Evolutionary conservation across 1,140 invertebrate species (phyloP).

Genomic region (Hylaeus anthracinus): DNA sequence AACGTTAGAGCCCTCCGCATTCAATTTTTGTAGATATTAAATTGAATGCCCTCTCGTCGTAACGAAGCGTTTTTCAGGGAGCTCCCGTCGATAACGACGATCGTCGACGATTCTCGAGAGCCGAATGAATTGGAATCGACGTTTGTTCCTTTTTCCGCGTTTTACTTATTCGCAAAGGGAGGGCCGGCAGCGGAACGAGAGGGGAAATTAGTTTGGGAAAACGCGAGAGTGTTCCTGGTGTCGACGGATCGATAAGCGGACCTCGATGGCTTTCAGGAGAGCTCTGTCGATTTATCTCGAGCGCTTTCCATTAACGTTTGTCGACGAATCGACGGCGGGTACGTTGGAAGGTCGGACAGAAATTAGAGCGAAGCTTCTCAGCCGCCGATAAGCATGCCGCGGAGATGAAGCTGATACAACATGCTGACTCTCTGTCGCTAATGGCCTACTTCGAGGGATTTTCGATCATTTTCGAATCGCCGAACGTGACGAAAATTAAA

Average conservation of each 20-base stretch:
- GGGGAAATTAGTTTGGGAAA: constrained; percentile 29
- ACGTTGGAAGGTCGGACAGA: constrained; percentile 27
- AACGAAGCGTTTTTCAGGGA: not conserved
- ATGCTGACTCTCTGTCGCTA: too few species aligned
- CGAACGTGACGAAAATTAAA: too few species aligned
- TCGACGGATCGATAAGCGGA: constrained; percentile 37
- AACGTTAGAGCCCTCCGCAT: too few species aligned
- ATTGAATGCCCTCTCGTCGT: too few species aligned
- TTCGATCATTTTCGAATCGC: too few species aligned
- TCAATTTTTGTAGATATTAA: too few species aligned
- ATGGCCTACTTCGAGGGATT: too few species aligned
- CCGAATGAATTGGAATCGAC: not conserved
- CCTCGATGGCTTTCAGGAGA: constrained; percentile 38
- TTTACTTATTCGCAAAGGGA: too few species aligned
- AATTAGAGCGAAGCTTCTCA: constrained; percentile 18
- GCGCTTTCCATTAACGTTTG: constrained; percentile 46
- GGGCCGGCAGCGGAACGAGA: not conserved
- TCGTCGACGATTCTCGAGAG: too few species aligned
- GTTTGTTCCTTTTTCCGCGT: not conserved
- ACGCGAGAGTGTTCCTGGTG: constrained; percentile 22
- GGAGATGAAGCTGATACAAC: constrained; percentile 32
- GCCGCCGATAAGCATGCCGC: not conserved
- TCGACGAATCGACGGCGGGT: constrained; percentile 23
- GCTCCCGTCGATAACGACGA: too few species aligned
- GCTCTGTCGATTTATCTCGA: constrained; percentile 46